These are phyloP conservation scores for Campaea margaritaria DNA, from an alignment of 2,888 invertebrate species.

Conservation along the genomic window DNA sequence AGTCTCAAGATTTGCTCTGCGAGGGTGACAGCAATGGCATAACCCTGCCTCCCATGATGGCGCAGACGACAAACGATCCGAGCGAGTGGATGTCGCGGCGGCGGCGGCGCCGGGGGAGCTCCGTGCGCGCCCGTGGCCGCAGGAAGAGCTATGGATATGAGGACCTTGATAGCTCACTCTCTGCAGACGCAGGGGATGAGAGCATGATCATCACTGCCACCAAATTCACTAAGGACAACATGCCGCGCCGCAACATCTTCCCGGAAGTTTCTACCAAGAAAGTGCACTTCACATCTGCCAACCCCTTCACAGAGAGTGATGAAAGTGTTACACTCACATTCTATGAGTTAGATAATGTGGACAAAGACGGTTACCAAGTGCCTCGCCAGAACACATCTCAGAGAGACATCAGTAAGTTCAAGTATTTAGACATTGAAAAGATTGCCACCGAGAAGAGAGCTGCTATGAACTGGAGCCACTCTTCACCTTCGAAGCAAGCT, in stretches of 20 bases:
- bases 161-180: constrained; percentile 85
- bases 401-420: constrained; percentile 75
- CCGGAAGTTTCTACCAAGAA: constrained; percentile 71
- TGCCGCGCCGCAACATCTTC: constrained; percentile 77
- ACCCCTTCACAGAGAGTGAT: constrained; percentile 81
- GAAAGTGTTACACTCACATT: constrained; percentile 80
- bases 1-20: constrained; percentile 46
- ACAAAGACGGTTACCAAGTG: constrained; percentile 58
- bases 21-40: constrained; percentile 68
- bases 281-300: constrained; percentile 76
- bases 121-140: constrained; percentile 58
- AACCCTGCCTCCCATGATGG: constrained; percentile 71
- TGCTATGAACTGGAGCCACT: constrained; percentile 66
- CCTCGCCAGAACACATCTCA: constrained; percentile 49
- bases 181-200: constrained; percentile 84
- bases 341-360: constrained; percentile 74
- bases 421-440: constrained; percentile 75
- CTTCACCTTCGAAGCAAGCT: constrained; percentile 77
- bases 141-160: constrained; percentile 78
- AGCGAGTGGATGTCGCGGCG: constrained; percentile 58
- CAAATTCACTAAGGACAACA: constrained; percentile 76
- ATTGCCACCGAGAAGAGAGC: constrained; percentile 68
- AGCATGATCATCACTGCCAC: constrained; percentile 83
- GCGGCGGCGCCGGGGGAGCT: constrained; percentile 60
- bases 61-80: constrained; percentile 48